Base-by-base conservation (phyloP, 2,113 vertebrate genomes). In the Lipotes vexillifer region DNA sequence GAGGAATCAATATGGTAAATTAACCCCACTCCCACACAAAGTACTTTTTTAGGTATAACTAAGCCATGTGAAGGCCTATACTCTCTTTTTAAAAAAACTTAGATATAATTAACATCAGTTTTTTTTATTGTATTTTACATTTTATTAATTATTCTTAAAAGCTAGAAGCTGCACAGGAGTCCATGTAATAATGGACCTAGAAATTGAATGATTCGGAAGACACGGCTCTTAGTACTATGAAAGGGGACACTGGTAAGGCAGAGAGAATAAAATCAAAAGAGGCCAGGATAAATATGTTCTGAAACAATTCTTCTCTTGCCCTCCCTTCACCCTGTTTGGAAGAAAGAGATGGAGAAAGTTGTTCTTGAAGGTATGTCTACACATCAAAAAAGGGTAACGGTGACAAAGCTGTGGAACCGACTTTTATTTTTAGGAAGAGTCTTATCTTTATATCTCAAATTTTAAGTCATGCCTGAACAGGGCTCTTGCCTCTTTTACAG, bases 1-100 rank as follows among this genome's bases (percentile, higher is more conserved):
- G 93, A 97, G 90, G 88, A 98, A 98, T 98, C 98, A 97, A 92
- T 97, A 96, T 65, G 69, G 97, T 97, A 98, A 98, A 98, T 98
- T 98, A 81, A 98, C 97, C 96, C 88, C 86, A 88, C 81, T 68
- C 46, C 10, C 18, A 38, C 46, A 69, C 31, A 63, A 97, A 89
- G 96, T 96, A 84, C 97, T 98, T 97, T 75, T 97, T 92, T 71
- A 41, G 49, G 59, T 94, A 94, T 97, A 98, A 97, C 97, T 97
- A 98, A 98, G 85, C 75, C 88, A 91, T 90, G 92, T 38, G 29
- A 95, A 97, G 66, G 41, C 74, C 69, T 88, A 14, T 75, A 65
- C 14, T 46, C 57, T 88, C 44, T 46, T 96, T 23, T 44, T 55
- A 71, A 93, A 95, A 69, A 65, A 69, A 71, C 20, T 80, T 93